These are phyloP conservation scores for Callipepla squamata DNA, from an alignment of 2,113 vertebrate species.

Conservation along the genomic window DNA sequence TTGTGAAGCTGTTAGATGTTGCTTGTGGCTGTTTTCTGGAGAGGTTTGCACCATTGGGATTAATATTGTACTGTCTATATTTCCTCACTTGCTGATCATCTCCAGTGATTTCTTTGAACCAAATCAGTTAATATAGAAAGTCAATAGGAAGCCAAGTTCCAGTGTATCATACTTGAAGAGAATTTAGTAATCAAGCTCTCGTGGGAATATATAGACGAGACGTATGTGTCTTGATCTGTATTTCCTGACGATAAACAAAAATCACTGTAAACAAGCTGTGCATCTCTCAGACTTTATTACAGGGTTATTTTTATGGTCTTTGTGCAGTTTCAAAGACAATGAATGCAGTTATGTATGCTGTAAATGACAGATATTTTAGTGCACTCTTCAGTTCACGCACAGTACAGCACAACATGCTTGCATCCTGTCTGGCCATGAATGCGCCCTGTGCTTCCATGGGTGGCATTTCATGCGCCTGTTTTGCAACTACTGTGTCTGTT, in stretches of 20 bases:
- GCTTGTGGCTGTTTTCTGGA: background rate
- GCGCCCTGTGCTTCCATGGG: rapidly evolving
- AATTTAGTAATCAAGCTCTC: background rate
- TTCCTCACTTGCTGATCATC: background rate
- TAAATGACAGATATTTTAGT: background rate
- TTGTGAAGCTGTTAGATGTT: background rate
- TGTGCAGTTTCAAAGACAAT: background rate
- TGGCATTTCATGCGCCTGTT: background rate
- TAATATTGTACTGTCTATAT: background rate
- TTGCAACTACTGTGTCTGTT: background rate
- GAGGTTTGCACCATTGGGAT: background rate
- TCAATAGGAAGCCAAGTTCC: background rate
- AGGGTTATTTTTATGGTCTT: background rate
- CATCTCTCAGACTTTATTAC: background rate
- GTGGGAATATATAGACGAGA: background rate
- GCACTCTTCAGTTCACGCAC: background rate
- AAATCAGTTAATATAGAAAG: background rate
- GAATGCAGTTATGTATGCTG: background rate
- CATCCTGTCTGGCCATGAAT: background rate
- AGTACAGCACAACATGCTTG: rapidly evolving
- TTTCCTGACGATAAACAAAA: constrained; percentile 16
- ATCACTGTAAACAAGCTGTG: background rate
- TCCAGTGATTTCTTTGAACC: background rate
- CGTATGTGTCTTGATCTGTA: background rate
- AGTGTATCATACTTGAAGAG: background rate